A percentile compares a stretch with the other conserved stretches of the same genome.
Evolutionary conservation across 2,888 invertebrate genomes (phyloP).

Genomic region (Noctuana brunneofusca): DNA sequence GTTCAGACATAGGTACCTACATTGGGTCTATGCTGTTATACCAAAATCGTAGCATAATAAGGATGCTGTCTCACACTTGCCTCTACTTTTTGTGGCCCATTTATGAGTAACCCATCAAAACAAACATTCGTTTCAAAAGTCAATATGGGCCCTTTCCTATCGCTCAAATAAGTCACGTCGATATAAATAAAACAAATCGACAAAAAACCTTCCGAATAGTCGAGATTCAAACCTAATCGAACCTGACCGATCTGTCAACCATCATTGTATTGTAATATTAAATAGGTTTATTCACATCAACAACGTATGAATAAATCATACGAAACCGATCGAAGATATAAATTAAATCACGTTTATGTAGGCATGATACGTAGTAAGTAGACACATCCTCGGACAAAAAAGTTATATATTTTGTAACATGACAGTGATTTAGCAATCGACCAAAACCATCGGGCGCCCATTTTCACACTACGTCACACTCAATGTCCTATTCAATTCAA

Average conservation of each 20-base stretch:
- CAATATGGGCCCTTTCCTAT: constrained; percentile 77
- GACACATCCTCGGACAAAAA: constrained; percentile 9
- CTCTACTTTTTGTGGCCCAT: constrained; percentile 37
- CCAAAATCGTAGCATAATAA: not conserved
- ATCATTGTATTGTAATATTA: constrained; percentile 66
- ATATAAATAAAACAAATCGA: constrained; percentile 67
- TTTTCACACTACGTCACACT: constrained; percentile 40
- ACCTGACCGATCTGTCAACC: constrained; percentile 73
- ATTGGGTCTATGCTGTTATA: not conserved
- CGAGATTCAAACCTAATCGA: constrained; percentile 55
- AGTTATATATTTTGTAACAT: constrained; percentile 20
- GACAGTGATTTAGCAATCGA: constrained; percentile 36
- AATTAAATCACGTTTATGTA: constrained; percentile 35
- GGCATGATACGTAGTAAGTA: constrained; percentile 3
- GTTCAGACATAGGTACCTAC: too few species aligned
- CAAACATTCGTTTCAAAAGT: constrained; percentile 74
- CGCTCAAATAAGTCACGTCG: constrained; percentile 68
- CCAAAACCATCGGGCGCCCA: constrained; percentile 29
- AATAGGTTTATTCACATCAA: constrained; percentile 47
- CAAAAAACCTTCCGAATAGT: constrained; percentile 49
- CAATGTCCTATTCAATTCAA: constrained; percentile 52
- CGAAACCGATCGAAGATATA: constrained; percentile 47
- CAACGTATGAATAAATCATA: constrained; percentile 60
- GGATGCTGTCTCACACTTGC: constrained; percentile 6
- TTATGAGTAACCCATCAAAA: constrained; percentile 67